phyloP scores from a whole-genome alignment of 2,888 invertebrate genomes.

The Platycheirus albimanus region DNA sequence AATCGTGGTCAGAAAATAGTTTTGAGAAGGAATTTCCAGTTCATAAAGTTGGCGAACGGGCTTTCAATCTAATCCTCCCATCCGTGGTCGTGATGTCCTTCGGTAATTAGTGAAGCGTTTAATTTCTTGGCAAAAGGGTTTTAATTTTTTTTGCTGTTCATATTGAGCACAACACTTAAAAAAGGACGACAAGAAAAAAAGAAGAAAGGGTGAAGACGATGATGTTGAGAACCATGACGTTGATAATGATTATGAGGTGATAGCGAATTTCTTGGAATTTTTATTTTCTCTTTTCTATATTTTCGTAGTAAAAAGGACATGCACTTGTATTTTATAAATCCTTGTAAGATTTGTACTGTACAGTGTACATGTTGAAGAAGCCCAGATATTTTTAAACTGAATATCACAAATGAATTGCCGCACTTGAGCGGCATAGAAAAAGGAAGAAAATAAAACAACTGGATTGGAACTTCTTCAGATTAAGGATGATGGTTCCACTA shows the following conservation, averaged over 20 bases:
- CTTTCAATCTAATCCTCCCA: conserved; percentile 31
- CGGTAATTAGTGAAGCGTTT: conserved; percentile 71
- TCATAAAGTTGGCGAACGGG: conserved; percentile 57
- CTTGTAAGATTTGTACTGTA: conserved; percentile 5
- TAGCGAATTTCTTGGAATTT: conserved; percentile 27
- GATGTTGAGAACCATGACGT: conserved; percentile 39
- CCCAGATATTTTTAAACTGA: conserved; percentile 31
- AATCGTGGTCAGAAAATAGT: conserved; percentile 59
- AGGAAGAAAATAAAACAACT: conserved; percentile 10
- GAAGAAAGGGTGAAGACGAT: conserved; percentile 14
- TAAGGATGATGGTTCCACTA: conserved; percentile 43
- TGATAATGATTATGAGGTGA: conserved; percentile 49
- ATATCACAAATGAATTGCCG: conserved; percentile 67
- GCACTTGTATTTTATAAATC: conserved; percentile 37
- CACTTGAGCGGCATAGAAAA: conserved; percentile 35
- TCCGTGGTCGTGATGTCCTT: conserved; percentile 49
- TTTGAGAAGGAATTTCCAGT: conserved; percentile 66
- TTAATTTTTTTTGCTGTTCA: conserved; percentile 19
- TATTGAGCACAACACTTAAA: conserved; percentile 14
- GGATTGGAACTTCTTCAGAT: conserved; percentile 25
- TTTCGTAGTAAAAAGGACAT: conserved; percentile 32
- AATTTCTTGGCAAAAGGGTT: conserved; percentile 51
- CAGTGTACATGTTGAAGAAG: too few species aligned
- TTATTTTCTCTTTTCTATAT: background rate
- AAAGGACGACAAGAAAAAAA: conserved; percentile 7